These are phyloP conservation scores for Chrysolina oricalcia DNA, from an alignment of 2,888 invertebrate genomes.

Conservation along the genomic window DNA sequence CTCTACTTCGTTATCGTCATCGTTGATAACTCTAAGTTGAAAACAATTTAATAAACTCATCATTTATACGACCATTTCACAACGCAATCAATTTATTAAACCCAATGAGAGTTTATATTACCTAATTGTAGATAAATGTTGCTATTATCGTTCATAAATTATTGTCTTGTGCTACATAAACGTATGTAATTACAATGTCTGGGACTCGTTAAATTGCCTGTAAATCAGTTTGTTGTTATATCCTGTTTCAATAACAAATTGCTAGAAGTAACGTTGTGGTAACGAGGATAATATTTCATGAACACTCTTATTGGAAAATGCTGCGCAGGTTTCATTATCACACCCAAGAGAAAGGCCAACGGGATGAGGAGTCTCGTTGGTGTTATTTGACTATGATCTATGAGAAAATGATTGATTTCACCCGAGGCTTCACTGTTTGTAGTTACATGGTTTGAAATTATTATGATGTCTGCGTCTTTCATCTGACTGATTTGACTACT, in stretches of 20 bases:
- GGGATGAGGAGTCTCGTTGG: neutral
- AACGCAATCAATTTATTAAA: slow-evolving; percentile 30
- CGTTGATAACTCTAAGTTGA: slow-evolving; percentile 3
- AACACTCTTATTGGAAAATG: slow-evolving; percentile 16
- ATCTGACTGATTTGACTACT: no score
- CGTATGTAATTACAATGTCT: slow-evolving; percentile 28
- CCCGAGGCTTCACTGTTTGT: no score
- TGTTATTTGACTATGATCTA: neutral
- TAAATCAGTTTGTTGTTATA: slow-evolving; percentile 34
- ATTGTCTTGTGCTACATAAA: slow-evolving; percentile 30
- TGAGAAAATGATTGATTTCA: no score
- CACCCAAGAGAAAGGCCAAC: slow-evolving; percentile 11
- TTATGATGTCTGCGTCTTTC: no score
- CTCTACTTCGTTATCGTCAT: neutral
- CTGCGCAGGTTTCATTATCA: slow-evolving; percentile 4
- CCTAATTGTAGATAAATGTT: slow-evolving; percentile 36
- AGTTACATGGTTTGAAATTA: no score
- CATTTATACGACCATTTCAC: neutral
- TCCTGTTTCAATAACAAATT: slow-evolving; percentile 36
- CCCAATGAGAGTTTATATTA: slow-evolving; percentile 35
- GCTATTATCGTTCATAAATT: slow-evolving; percentile 38
- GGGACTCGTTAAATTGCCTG: slow-evolving; percentile 26
- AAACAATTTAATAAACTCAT: slow-evolving; percentile 19
- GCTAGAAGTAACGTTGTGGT: slow-evolving; percentile 28
- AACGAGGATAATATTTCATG: slow-evolving; percentile 25